Base-by-base conservation (phyloP, 1,140 invertebrate species). In the Brachionus sp. region DNA sequence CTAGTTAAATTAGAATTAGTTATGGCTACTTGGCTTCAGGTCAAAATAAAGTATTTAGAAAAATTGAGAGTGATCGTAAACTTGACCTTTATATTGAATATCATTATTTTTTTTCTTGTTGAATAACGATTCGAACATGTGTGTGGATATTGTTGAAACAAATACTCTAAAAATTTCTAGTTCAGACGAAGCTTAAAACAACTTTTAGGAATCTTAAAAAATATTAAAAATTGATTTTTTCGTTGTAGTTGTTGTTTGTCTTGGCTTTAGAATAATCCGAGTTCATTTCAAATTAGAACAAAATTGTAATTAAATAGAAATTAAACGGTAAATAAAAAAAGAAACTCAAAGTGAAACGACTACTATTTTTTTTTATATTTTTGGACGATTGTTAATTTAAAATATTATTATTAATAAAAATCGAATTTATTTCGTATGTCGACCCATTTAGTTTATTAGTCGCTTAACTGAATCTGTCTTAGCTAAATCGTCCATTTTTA, bases 271-370 rank as follows among this genome's bases (percentile, higher is more conserved):
- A 57, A 57, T 50, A 57, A 57, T 57, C 50, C 50, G 50, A 57
- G 50, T 57, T 57, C 50, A 57, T 42, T 75, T 75, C n/a, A 44
- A 75, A 46, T 25, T 46, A 46, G 39, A 75, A 46, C 16, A 46
- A 75, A 75, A 75, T 46, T 75, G 70, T 75, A 75, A 75, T 75
- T 75, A 75, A 75, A 75, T 75, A 42, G 19, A 75, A 75, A 75
- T 75, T 75, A 44, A 75, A 75, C 70, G 70, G 70, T 75, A 75
- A 75, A 75, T 75, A 46, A 46, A 46, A 46, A 75, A 39, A 46
- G 29, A 66, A 66, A 66, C 25, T 33, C n/a, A 33, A 66, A 66
- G 9, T 33, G 33, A 66, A 66, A 33, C 7, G 64, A 66, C 25
- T 0, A 33, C 64, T 66, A 33, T 66, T 66, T 66, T 66, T 66